phyloP scores from a whole-genome alignment of 2,797 vertebrate genomes.

The Amblyopsis hoosieri region DNA sequence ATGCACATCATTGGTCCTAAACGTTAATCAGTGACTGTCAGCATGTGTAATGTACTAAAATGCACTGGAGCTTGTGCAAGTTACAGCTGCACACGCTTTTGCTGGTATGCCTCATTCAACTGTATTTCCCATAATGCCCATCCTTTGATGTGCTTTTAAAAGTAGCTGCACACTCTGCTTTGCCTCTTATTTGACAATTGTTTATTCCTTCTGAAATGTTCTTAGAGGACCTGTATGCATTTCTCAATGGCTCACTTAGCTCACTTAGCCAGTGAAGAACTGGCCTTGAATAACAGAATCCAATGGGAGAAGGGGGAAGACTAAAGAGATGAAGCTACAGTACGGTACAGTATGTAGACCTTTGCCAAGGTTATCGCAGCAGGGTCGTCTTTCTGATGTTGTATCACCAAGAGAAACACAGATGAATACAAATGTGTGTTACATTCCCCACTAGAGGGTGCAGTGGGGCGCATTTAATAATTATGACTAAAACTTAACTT shows the following conservation, averaged over 20 bases:
- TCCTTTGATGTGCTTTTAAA: constrained; percentile 90
- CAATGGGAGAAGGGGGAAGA: constrained; percentile 36
- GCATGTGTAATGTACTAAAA: constrained; percentile 7
- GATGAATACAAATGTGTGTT: too few species aligned
- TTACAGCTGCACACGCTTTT: constrained; percentile 9
- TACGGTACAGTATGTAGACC: constrained; percentile 76
- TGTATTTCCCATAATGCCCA: constrained; percentile 40
- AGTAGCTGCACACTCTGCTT: constrained; percentile 85
- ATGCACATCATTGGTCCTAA: not conserved
- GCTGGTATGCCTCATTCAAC: constrained; percentile 41
- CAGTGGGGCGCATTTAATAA: too few species aligned
- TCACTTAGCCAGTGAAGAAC: constrained; percentile 39
- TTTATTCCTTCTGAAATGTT: constrained; percentile 93
- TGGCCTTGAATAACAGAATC: constrained; percentile 49
- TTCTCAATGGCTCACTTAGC: constrained; percentile 65
- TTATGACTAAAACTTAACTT: too few species aligned
- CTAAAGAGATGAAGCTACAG: constrained; percentile 43
- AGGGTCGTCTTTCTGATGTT: constrained; percentile 52
- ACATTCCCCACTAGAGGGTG: too few species aligned
- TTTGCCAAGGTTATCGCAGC: constrained; percentile 83
- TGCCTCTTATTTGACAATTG: constrained; percentile 88
- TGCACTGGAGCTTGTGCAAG: constrained; percentile 1
- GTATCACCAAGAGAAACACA: too few species aligned
- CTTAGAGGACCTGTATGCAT: constrained; percentile 84
- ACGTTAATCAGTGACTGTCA: constrained; percentile 1